Percentiles rank a stretch among this genome's conserved stretches.
Evolutionary conservation across 2,113 vertebrate species (phyloP).

Genomic region (Anhinga anhinga): DNA sequence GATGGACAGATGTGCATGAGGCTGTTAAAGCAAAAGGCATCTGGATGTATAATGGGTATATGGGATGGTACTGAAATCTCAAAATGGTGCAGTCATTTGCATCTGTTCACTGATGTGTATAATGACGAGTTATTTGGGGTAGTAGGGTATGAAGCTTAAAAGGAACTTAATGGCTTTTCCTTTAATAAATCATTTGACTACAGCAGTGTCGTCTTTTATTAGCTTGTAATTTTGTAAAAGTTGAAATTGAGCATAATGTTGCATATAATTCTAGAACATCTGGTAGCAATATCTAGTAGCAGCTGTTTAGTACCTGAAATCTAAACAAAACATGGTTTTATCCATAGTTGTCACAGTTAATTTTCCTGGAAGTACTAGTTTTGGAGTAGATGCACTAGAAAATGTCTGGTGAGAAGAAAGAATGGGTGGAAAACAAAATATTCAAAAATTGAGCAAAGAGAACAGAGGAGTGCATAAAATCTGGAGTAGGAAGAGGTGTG

Average conservation of each 20-base stretch:
- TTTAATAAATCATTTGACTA: conserved; percentile 74
- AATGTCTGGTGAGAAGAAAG: neutral
- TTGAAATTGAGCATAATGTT: conserved; percentile 74
- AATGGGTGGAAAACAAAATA: neutral
- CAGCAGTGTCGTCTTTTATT: conserved; percentile 66
- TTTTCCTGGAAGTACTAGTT: conserved; percentile 29
- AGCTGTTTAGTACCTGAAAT: conserved; percentile 78
- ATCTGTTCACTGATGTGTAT: conserved; percentile 1
- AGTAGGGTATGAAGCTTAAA: conserved; percentile 57
- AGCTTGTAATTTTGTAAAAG: conserved; percentile 66
- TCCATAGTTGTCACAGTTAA: conserved; percentile 6
- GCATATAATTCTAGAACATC: conserved; percentile 78
- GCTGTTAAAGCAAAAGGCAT: neutral
- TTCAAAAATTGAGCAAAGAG: neutral
- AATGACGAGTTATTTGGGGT: conserved; percentile 33
- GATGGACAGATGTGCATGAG: neutral
- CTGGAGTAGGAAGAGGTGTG: neutral
- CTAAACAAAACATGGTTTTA: conserved; percentile 71
- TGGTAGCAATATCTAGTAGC: conserved; percentile 70
- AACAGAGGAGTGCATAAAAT: neutral
- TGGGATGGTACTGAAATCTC: neutral
- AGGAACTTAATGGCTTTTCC: conserved; percentile 44
- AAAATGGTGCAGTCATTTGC: neutral
- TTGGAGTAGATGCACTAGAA: neutral
- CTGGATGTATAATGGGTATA: neutral